These are phyloP conservation scores for Meloe dianella DNA, from an alignment of 2,888 invertebrate species.

Conservation along the genomic window DNA sequence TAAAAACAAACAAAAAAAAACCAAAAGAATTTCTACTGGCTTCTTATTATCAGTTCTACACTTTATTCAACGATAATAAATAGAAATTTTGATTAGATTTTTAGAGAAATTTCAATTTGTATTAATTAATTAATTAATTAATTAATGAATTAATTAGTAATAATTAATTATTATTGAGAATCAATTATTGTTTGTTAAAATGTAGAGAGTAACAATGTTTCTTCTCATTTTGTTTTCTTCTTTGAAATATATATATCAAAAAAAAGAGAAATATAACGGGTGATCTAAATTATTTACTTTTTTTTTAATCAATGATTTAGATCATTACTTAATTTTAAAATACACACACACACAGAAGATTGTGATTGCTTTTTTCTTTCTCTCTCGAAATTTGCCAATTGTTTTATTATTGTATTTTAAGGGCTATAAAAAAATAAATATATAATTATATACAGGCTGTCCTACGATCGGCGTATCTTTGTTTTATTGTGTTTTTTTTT, in stretches of 20 bases:
- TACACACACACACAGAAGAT: too few species aligned
- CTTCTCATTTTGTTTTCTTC: not conserved
- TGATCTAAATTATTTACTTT: constrained; percentile 11
- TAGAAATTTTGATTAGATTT: constrained; percentile 15
- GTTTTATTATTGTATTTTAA: too few species aligned
- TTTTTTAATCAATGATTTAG: constrained; percentile 11
- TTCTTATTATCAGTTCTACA: constrained; percentile 35
- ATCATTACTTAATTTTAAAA: constrained; percentile 10
- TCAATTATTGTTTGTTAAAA: constrained; percentile 1
- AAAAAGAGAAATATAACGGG: too few species aligned
- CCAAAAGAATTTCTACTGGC: constrained; percentile 36
- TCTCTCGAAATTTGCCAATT: too few species aligned
- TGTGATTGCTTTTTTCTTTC: too few species aligned
- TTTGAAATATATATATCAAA: not conserved
- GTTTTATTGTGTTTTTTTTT: too few species aligned
- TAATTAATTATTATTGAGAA: not conserved
- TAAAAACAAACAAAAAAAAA: not conserved
- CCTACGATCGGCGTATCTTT: too few species aligned
- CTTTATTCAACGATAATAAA: not conserved
- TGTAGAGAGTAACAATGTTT: not conserved
- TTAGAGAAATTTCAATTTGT: constrained; percentile 11
- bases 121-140: not conserved
- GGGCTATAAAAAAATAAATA: too few species aligned
- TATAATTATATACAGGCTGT: too few species aligned
- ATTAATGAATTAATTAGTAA: not conserved